phyloP scores from a whole-genome alignment of 2,888 invertebrate genomes.

The Apocheima hispidaria region DNA sequence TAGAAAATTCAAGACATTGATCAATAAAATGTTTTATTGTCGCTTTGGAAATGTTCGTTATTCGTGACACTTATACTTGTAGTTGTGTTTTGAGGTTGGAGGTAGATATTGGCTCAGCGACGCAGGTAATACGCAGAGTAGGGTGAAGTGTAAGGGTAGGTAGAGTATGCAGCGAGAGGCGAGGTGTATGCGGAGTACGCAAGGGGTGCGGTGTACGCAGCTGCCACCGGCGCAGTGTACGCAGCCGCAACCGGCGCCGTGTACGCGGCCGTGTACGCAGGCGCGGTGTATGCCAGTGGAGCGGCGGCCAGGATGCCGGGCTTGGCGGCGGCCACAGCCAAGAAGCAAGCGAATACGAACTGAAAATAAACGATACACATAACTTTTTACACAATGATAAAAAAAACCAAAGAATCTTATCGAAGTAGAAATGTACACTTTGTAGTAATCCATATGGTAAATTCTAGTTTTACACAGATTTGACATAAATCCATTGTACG shows the following conservation, averaged over 20 bases:
- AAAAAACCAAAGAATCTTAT: not conserved
- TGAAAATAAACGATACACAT: slow-evolving; percentile 49
- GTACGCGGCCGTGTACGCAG: slow-evolving; percentile 56
- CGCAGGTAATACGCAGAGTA: slow-evolving; percentile 57
- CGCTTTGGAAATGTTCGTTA: not conserved
- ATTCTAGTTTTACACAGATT: too few relatives aligned
- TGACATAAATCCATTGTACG: too few relatives aligned
- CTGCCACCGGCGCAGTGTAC: slow-evolving; percentile 52
- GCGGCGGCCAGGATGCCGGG: slow-evolving; percentile 53
- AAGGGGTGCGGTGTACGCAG: slow-evolving; percentile 44
- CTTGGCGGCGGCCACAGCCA: slow-evolving; percentile 67
- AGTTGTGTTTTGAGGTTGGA: not conserved
- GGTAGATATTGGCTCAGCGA: slow-evolving; percentile 27
- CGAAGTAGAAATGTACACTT: not conserved
- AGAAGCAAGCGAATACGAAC: slow-evolving; percentile 66
- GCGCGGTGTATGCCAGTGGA: slow-evolving; percentile 51
- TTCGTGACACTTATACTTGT: not conserved
- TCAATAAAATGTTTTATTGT: not conserved
- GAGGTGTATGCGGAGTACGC: slow-evolving; percentile 54
- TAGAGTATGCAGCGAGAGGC: slow-evolving; percentile 36
- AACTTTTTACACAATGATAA: not conserved
- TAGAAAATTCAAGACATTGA: not conserved
- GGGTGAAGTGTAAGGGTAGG: slow-evolving; percentile 58
- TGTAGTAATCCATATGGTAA: not conserved
- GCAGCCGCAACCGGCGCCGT: slow-evolving; percentile 57